Percentiles rank a stretch among this genome's conserved stretches.
Conservation (phyloP, 2,113 vertebrate genomes). For the Nettapus auritus region DNA sequence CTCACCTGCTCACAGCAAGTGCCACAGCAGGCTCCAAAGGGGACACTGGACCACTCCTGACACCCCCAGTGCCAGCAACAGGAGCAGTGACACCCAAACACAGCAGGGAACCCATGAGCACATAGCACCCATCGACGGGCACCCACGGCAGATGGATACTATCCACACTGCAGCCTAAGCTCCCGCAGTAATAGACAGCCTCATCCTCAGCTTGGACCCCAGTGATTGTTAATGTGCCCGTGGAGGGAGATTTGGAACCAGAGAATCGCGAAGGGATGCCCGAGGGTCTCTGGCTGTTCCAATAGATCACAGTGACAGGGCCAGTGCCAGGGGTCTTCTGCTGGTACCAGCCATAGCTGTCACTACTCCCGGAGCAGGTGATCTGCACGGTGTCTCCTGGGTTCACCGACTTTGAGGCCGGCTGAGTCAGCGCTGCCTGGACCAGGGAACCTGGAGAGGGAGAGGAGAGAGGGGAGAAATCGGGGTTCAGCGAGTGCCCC, state of each 20-base stretch:
- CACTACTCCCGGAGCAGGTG: background rate
- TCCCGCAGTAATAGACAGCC: background rate
- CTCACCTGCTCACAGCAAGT: too few species aligned
- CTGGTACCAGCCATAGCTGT: background rate
- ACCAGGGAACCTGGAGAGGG: background rate
- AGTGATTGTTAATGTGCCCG: background rate
- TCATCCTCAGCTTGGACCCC: background rate
- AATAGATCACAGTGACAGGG: background rate
- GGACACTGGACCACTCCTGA: too few species aligned
- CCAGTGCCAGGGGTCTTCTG: background rate
- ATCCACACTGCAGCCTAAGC: fast-evolving
- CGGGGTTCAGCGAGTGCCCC: background rate
- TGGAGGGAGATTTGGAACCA: fast-evolving
- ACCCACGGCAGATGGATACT: too few species aligned
- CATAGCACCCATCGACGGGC: too few species aligned
- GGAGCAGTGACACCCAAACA: too few species aligned
- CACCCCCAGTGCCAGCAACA: too few species aligned
- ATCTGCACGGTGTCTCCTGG: fast-evolving
- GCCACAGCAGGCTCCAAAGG: too few species aligned
- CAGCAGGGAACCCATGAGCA: too few species aligned
- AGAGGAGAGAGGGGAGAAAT: background rate
- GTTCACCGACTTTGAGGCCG: fast-evolving
- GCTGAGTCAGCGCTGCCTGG: background rate
- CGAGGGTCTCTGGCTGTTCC: fast-evolving
- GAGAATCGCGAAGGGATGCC: background rate